Conservation (phyloP, 2,888 invertebrate species). For the Apotomis turbidana region DNA sequence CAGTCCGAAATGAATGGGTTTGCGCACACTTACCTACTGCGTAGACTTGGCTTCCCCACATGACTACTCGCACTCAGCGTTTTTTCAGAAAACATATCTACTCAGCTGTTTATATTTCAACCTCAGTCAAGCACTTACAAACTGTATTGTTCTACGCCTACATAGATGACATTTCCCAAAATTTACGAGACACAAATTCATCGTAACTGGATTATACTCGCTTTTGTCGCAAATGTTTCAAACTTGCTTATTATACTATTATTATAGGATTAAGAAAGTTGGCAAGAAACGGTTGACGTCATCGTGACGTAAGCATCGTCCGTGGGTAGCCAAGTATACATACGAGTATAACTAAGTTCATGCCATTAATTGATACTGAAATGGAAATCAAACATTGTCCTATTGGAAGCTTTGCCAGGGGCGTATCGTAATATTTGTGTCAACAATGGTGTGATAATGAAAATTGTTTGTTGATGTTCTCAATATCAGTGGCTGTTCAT, state of each 20-base stretch:
- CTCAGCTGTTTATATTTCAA: too few species aligned
- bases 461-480: not conserved
- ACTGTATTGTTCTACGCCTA: not conserved
- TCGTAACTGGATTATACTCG: not conserved
- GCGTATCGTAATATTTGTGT: not conserved
- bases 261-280: constrained; percentile 20
- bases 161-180: too few species aligned
- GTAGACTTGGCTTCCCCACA: too few species aligned
- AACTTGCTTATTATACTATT: not conserved
- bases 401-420: not conserved
- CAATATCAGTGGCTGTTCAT: too few species aligned
- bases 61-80: too few species aligned
- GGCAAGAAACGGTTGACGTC: constrained; percentile 25
- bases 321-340: constrained; percentile 11
- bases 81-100: too few species aligned
- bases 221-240: not conserved
- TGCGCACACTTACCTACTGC: too few species aligned
- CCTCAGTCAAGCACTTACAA: not conserved
- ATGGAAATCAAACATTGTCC: not conserved
- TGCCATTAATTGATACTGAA: not conserved
- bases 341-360: constrained; percentile 7
- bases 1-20: too few species aligned
- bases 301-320: constrained; percentile 12
- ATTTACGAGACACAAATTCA: not conserved
- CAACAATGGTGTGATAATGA: not conserved